Percentiles rank a stretch among this genome's conserved stretches.
Evolutionary conservation across 2,113 vertebrate genomes (phyloP).

Genomic region (Laterallus jamaicensis): DNA sequence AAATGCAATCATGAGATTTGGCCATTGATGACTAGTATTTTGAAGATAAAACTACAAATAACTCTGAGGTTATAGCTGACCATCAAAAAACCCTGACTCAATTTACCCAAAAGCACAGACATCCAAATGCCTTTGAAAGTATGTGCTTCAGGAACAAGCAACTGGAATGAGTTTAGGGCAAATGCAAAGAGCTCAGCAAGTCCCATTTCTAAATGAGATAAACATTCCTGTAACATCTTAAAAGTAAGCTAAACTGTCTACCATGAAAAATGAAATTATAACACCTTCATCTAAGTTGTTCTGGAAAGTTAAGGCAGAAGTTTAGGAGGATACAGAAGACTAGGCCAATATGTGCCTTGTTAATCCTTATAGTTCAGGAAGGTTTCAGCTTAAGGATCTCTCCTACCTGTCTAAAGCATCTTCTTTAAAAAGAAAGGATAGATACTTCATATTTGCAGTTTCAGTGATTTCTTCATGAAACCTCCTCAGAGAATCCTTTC

Average conservation of each 20-base stretch:
- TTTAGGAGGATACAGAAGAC: not conserved
- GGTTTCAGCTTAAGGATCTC: not conserved
- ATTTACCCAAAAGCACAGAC: not conserved
- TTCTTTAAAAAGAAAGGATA: not conserved
- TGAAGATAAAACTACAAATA: not conserved
- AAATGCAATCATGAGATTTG: not conserved
- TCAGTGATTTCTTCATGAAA: not conserved
- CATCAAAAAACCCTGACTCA: not conserved
- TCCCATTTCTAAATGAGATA: not conserved
- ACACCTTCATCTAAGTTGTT: not conserved
- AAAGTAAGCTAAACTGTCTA: not conserved
- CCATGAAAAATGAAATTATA: not conserved
- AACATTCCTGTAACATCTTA: not conserved
- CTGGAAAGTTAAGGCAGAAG: not conserved
- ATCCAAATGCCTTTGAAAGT: not conserved
- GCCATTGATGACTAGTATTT: not conserved
- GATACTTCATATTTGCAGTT: not conserved
- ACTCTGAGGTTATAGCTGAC: not conserved
- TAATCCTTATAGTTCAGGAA: not conserved
- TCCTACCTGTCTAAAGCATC: not conserved
- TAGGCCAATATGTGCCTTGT: not conserved
- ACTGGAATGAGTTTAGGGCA: not conserved
- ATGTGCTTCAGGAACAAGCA: not conserved
- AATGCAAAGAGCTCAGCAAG: not conserved
- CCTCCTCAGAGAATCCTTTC: not conserved